phyloP scores from a whole-genome alignment of 2,888 invertebrate species.

The Drosophila limbata region DNA sequence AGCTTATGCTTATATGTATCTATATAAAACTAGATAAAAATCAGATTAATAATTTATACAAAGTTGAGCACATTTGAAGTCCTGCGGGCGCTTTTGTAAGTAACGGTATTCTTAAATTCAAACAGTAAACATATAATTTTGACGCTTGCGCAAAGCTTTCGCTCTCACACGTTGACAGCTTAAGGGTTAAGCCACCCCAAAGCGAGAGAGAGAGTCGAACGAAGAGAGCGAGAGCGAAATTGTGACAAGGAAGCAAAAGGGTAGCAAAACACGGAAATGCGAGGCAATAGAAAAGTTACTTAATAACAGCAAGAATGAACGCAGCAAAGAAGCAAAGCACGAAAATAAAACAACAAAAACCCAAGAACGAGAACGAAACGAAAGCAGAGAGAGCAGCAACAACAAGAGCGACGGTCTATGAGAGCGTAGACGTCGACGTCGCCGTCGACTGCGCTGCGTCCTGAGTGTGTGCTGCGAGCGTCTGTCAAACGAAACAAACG shows the following conservation, averaged over 20 bases:
- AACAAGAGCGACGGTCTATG: constrained; percentile 24
- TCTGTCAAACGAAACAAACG: constrained; percentile 66
- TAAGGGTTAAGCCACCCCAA: constrained; percentile 22
- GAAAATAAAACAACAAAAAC: constrained; percentile 31
- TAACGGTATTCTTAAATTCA: constrained; percentile 50
- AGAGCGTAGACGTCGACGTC: constrained; percentile 15
- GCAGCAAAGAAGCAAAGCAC: constrained; percentile 13
- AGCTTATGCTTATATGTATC: no score
- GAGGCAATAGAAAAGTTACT: constrained; percentile 70
- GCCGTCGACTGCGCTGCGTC: constrained; percentile 13
- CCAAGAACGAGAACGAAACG: constrained; percentile 24
- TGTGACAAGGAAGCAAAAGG: constrained; percentile 68
- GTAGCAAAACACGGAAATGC: constrained; percentile 79
- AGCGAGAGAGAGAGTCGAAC: constrained; percentile 9
- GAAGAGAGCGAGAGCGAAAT: constrained; percentile 12
- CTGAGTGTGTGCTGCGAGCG: constrained; percentile 54
- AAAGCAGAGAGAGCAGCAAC: constrained; percentile 51
- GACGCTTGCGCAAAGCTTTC: constrained; percentile 47
- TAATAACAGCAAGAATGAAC: constrained; percentile 38
- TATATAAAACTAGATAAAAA: no score
- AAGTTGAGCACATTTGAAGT: background rate
- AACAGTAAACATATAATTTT: constrained; percentile 17
- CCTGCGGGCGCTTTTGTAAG: background rate
- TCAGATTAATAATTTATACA: no score
- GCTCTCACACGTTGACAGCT: background rate